Conservation (phyloP, 2,888 invertebrate species). For the Morpho helenor region DNA sequence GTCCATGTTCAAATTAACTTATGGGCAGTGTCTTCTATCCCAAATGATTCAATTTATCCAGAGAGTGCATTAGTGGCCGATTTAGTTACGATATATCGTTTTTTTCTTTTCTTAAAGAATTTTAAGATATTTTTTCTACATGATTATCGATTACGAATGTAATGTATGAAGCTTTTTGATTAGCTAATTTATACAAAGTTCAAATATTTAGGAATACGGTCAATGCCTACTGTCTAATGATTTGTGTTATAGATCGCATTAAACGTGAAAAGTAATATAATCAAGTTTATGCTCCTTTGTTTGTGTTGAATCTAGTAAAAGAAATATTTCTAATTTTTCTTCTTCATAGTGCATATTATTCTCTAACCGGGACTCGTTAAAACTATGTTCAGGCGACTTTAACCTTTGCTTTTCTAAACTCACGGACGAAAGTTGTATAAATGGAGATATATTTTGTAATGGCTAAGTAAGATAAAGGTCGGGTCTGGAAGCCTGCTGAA, state of each 20-base stretch:
- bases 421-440: not conserved
- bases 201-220: not conserved
- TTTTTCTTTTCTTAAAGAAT: no score
- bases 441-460: constrained; percentile 6
- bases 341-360: constrained; percentile 11
- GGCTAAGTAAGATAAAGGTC: constrained; percentile 17
- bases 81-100: no score
- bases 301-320: constrained; percentile 9
- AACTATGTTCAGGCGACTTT: not conserved
- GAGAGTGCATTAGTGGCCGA: no score
- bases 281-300: constrained; percentile 1
- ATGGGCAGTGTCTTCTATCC: no score
- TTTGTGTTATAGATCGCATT: not conserved
- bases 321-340: constrained; percentile 16
- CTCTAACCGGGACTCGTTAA: constrained; percentile 4
- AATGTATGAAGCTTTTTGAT: not conserved
- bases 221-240: not conserved
- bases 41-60: no score
- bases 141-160: no score
- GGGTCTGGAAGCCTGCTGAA: constrained; percentile 18
- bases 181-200: not conserved
- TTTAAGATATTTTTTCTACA: no score
- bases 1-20: no score
- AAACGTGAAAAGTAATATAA: not conserved
- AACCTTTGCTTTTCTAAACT: not conserved